Evolutionary conservation across 2,797 vertebrate genomes (phyloP).

Genomic region (Salarias fasciatus): DNA sequence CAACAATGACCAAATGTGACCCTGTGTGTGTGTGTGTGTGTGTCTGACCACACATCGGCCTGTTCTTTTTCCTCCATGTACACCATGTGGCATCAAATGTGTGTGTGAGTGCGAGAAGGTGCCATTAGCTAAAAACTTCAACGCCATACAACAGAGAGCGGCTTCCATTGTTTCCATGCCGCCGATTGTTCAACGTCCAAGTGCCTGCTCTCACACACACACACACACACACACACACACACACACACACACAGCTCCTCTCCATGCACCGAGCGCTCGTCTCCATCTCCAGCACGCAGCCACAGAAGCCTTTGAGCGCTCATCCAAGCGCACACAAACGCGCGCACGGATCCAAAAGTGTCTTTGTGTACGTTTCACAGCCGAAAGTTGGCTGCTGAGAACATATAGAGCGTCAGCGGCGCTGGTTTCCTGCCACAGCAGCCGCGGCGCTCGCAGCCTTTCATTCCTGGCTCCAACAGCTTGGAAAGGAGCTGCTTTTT

Average conservation of each 20-base stretch:
- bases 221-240: constrained; percentile 1
- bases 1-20: constrained; percentile 17
- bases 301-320: constrained; percentile 40
- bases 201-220: background rate
- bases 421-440: constrained; percentile 38
- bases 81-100: background rate
- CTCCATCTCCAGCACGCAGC: constrained; percentile 26
- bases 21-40: background rate
- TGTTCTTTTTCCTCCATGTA: background rate
- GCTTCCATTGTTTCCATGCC: constrained; percentile 25
- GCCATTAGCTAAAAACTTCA: constrained; percentile 20
- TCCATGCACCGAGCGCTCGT: too few relatives aligned
- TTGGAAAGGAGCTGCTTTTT: constrained; percentile 36
- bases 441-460: constrained; percentile 33
- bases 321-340: constrained; percentile 28
- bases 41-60: background rate
- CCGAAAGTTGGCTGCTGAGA: constrained; percentile 52
- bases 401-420: constrained; percentile 41
- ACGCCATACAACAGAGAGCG: constrained; percentile 26
- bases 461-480: constrained; percentile 45
- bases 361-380: constrained; percentile 55
- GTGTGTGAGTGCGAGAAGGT: background rate
- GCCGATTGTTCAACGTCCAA: constrained; percentile 43
- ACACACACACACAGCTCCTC: constrained; percentile 1
- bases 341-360: constrained; percentile 34